Conservation (phyloP, 2,113 vertebrate genomes). For the Hydrolagus affinis region DNA sequence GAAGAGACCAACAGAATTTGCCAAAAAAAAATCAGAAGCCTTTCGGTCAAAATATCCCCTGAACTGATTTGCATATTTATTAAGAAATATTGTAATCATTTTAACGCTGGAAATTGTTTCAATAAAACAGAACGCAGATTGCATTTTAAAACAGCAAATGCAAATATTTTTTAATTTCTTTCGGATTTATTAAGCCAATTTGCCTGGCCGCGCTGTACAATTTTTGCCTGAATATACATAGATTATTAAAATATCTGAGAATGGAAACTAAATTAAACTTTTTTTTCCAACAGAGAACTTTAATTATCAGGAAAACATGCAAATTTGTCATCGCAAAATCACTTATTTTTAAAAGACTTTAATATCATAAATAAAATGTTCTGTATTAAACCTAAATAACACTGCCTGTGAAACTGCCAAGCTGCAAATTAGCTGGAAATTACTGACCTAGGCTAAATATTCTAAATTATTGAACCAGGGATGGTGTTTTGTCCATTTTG, state of each 20-base stretch:
- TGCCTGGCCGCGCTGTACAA: neutral
- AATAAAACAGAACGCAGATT: neutral
- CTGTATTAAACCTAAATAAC: neutral
- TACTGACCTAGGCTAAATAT: neutral
- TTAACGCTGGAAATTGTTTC: neutral
- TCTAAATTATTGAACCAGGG: too few species aligned
- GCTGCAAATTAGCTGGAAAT: neutral
- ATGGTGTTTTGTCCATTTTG: too few species aligned
- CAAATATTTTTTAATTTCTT: neutral
- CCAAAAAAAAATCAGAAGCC: neutral
- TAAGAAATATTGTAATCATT: conserved; percentile 25
- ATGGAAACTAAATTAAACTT: conserved; percentile 13
- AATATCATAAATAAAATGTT: neutral
- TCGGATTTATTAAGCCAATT: conserved; percentile 8
- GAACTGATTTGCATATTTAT: conserved; percentile 22
- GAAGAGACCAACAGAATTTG: neutral
- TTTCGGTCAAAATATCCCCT: neutral
- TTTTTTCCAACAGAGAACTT: conserved; percentile 8
- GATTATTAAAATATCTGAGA: conserved; percentile 9
- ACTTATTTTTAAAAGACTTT: neutral
- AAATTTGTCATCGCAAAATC: conserved; percentile 8
- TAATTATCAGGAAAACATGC: conserved; percentile 9
- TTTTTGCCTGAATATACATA: conserved; percentile 14
- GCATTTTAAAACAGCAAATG: conserved; percentile 2
- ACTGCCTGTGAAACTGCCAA: neutral